Evolutionary conservation across 2,113 vertebrate genomes (phyloP), one percentile per base, ranked within the genome.

Genomic region (Phoenicopterus ruber): DNA sequence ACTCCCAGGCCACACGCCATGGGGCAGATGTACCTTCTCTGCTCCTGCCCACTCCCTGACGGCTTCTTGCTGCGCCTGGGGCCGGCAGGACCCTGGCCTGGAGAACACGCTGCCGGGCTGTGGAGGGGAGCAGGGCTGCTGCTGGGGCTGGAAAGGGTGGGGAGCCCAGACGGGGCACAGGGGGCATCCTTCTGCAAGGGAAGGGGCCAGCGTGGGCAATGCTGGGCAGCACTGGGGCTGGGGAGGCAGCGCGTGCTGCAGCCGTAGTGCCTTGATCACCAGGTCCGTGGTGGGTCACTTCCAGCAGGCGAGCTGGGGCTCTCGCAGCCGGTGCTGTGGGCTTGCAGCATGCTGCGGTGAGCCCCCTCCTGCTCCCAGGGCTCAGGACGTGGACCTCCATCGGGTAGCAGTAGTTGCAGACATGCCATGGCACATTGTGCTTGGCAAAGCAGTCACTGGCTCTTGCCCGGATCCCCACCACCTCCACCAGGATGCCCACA

Each of bases 321-420:
- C 22, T 62, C 10, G 4, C 15, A 63, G 55, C 86, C 66, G 3
- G 32, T 58, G 3, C 55, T 63, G 16, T 19, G 15, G 15, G 71
- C 66, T 74, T 78, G 49, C 17, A 44, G 69, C 25, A 19, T 6
- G 3, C n/a, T 87, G 9, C 19, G 0, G 17, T 50, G 67, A 25
- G 59, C 52, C 18, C 50, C 1, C 3, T 74, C 26, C 58, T 96
- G 90, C 22, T 95, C 80, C 19, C 4, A 5, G 13, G 40, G 19
- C 78, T 80, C 52, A 88, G 36, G 40, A 54, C 40, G 4, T 74
- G 81, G 72, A 82, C 93, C 57, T 90, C 77, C 72, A 55, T 77
- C 52, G 81, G 80, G 66, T 70, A 96, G 19, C 81, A 81, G 59
- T 76, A 82, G 58, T 58, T 97, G 34, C 92, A 97, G 42, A 85